A percentile compares a stretch with the other conserved stretches of the same genome.
These are phyloP conservation scores for Otocyon megalotis DNA, from an alignment of 2,113 vertebrate genomes.

Conservation along the genomic window DNA sequence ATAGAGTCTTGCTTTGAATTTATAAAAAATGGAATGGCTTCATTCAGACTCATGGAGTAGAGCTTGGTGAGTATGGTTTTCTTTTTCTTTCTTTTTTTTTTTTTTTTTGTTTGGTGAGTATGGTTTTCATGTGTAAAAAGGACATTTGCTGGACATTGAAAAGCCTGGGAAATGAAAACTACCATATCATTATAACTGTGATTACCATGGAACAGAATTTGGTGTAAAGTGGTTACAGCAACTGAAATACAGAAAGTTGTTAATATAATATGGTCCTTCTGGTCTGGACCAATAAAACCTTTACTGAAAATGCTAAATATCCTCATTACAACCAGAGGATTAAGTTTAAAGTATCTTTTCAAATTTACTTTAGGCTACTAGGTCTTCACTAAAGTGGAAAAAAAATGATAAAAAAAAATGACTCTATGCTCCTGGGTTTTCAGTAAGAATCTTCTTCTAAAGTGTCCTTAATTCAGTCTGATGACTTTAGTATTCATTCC, in stretches of 20 bases:
- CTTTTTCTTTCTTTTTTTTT: too few relatives aligned
- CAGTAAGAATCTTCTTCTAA: background rate
- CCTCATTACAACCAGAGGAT: background rate
- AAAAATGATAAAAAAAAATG: background rate
- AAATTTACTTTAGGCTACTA: background rate
- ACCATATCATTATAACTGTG: background rate
- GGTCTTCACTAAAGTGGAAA: background rate
- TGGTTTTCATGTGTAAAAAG: constrained; percentile 42
- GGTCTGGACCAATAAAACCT: background rate
- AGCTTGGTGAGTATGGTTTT: constrained; percentile 2
- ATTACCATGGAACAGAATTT: constrained; percentile 33
- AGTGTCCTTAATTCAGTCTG: background rate
- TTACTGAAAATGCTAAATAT: constrained; percentile 44
- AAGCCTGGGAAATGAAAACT: constrained; percentile 29
- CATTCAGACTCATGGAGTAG: background rate
- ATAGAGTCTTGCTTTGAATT: constrained; percentile 64
- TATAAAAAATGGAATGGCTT: constrained; percentile 35
- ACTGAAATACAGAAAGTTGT: constrained; percentile 19
- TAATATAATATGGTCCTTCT: constrained; percentile 22
- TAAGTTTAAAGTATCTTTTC: constrained; percentile 53
- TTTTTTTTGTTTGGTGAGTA: background rate
- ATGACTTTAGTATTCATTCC: background rate
- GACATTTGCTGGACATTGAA: background rate
- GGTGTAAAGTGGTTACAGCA: background rate
- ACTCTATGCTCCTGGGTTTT: background rate